Evolutionary conservation across 2,113 vertebrate genomes (phyloP).

Genomic region (Camarhynchus parvulus): DNA sequence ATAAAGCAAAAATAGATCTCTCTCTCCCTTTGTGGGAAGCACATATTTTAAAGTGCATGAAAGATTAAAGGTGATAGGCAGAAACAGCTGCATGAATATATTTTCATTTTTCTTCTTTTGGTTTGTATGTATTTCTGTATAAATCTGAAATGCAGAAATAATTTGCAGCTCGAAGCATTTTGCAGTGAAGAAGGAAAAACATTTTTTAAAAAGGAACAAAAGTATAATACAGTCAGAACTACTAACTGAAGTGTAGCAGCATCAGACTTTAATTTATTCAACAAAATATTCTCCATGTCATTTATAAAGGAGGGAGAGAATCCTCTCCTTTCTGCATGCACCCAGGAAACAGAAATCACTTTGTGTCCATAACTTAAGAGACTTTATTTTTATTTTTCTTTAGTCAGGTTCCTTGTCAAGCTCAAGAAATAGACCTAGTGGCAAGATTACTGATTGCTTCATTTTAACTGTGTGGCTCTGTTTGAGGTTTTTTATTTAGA

Average conservation of each 20-base stretch:
- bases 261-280: slow-evolving; percentile 48
- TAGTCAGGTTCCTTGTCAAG: neutral
- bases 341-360: neutral
- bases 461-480: neutral
- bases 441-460: slow-evolving; percentile 1
- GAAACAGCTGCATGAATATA: slow-evolving; percentile 72
- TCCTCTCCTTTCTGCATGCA: neutral
- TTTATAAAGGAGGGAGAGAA: neutral
- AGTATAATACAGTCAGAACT: slow-evolving; percentile 2
- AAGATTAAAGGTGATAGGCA: slow-evolving; percentile 79
- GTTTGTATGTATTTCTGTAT: slow-evolving; percentile 61
- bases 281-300: slow-evolving; percentile 28
- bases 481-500: neutral
- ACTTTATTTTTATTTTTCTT: neutral
- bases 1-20: slow-evolving; percentile 79
- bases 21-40: slow-evolving; percentile 67
- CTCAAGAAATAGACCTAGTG: neutral
- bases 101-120: slow-evolving; percentile 70
- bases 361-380: neutral
- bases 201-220: neutral
- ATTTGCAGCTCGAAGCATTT: slow-evolving; percentile 58
- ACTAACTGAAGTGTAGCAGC: neutral
- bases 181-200: slow-evolving; percentile 8
- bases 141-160: slow-evolving; percentile 53
- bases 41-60: slow-evolving; percentile 74